Base-by-base conservation (phyloP, 2,113 vertebrate genomes). In the Perccottus glenii region DNA sequence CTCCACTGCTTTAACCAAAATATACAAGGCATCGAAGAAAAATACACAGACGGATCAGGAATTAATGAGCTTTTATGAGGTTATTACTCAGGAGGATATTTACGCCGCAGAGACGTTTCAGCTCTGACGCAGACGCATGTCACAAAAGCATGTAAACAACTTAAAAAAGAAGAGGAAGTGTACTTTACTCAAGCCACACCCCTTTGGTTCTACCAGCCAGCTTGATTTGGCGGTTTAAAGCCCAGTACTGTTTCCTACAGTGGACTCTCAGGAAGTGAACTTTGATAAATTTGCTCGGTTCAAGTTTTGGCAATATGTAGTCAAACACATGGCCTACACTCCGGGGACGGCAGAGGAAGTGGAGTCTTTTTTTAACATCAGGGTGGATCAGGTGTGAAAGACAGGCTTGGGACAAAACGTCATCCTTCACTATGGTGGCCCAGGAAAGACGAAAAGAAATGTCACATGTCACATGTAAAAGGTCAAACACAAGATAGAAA, bases 151-250 rank as follows among this genome's bases (percentile, higher is more conserved):
- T 5, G 48, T 58, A 57, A 4, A 32, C 3, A 11, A 53, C 14
- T 44, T 46, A 40, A 40, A 27, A 5, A 40, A 6, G 38, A 81
- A 75, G 43, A 60, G 49, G 61, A 81, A 70, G 55, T 55, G 51
- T 60, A 4, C 5, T 46, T 73, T 50, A 48, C 62, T 55, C 40
- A 59, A 53, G 55, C 11, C 64, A 3, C 16, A 47, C 61, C 5
- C 38, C 0, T 10, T 40, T 5, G 5, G 35, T 65, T 43, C 44
- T 58, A 57, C 55, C 69, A 69, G 47, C 59, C 62, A 33, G 56
- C 52, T 73, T 73, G 78, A 80, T 84, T 81, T 80, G 56, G 67
- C 61, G 52, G 71, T 64, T 82, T 80, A 77, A 82, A 71, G 75
- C 53, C 70, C 45, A 64, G 46, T 57, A 35, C 49, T 14, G 52